phyloP scores from a whole-genome alignment of 2,113 vertebrate genomes.

The Varanus komodoensis region DNA sequence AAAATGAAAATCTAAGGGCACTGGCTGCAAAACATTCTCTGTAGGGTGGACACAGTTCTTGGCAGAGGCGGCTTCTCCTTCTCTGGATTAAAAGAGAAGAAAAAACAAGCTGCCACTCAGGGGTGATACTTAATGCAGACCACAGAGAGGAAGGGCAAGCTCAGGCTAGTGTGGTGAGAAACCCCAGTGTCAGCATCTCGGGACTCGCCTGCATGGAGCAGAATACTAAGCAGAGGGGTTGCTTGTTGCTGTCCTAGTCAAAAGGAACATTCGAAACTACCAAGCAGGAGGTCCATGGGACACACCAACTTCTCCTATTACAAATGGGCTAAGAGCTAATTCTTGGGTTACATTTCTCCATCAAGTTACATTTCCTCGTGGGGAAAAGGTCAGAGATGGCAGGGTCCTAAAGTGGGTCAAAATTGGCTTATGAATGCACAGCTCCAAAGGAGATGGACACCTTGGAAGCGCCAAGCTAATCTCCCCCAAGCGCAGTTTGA shows the following conservation, averaged over 20 bases:
- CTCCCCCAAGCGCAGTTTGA: no score
- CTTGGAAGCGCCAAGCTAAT: no score
- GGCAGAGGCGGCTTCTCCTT: background rate
- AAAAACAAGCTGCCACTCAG: background rate
- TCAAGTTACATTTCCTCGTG: no score
- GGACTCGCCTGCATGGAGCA: background rate
- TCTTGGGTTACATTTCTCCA: no score
- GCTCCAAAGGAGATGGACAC: no score
- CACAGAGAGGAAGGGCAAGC: no score
- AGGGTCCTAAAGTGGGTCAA: no score
- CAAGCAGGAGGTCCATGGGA: background rate
- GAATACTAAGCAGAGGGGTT: background rate
- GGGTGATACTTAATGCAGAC: background rate
- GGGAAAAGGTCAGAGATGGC: no score
- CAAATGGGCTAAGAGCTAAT: background rate
- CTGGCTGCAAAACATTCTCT: background rate
- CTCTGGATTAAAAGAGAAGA: background rate
- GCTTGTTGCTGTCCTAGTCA: background rate
- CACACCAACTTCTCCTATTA: background rate
- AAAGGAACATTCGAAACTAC: background rate
- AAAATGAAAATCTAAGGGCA: conserved; percentile 10
- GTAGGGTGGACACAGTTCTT: background rate
- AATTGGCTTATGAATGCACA: no score
- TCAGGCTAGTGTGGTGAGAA: background rate
- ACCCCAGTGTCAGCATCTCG: background rate